Conservation (phyloP, 2,888 invertebrate genomes). For the Agapetus fuscipes region DNA sequence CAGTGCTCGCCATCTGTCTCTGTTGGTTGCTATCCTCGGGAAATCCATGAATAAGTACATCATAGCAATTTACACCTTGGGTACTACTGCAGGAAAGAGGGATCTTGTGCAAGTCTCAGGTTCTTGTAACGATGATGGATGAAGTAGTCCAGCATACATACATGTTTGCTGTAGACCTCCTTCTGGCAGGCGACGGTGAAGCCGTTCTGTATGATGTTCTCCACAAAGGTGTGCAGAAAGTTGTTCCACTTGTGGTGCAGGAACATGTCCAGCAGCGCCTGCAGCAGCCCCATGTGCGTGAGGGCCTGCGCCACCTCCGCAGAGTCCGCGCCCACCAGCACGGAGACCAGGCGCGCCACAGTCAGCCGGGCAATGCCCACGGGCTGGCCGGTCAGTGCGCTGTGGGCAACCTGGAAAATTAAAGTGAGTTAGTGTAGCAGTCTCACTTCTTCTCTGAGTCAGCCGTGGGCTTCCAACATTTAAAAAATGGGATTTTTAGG, state of each 20-base stretch:
- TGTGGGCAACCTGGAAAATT: constrained; percentile 47
- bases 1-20: no score
- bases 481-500: no score
- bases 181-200: constrained; percentile 31
- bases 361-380: constrained; percentile 73
- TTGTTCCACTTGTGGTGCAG: constrained; percentile 89
- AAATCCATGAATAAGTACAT: no score
- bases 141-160: constrained; percentile 11
- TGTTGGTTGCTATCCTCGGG: no score
- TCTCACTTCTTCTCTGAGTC: no score
- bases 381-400: constrained; percentile 61
- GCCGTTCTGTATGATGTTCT: constrained; percentile 62
- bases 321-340: constrained; percentile 64
- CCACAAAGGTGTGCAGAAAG: constrained; percentile 87
- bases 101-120: no score
- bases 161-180: constrained; percentile 11
- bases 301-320: constrained; percentile 60
- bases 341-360: constrained; percentile 68
- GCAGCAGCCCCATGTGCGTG: constrained; percentile 50
- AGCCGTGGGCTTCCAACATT: no score
- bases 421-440: no score
- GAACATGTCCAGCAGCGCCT: constrained; percentile 71
- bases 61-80: no score
- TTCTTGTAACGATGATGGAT: constrained; percentile 9
- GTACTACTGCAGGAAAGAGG: no score